These are phyloP conservation scores for Polyergus mexicanus DNA, from an alignment of 1,140 invertebrate genomes.

Conservation along the genomic window DNA sequence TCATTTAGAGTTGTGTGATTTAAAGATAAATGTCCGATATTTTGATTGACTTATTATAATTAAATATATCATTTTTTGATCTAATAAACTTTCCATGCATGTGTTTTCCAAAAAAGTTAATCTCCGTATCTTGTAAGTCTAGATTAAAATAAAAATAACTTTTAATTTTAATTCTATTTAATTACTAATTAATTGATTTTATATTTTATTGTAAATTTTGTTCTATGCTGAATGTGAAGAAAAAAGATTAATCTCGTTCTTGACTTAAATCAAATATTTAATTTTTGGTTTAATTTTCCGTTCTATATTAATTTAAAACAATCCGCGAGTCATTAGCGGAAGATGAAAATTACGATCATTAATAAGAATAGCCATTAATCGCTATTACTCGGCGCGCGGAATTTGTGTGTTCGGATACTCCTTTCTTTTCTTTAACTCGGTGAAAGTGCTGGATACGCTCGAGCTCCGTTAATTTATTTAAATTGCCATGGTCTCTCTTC, in stretches of 20 bases:
- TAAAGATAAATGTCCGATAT: conserved; percentile 18
- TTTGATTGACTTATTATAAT: conserved; percentile 19
- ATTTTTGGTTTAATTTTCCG: conserved; percentile 4
- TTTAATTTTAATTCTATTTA: neutral
- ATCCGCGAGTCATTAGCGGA: conserved; percentile 32
- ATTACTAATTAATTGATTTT: neutral
- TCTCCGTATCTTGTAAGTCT: too few relatives aligned
- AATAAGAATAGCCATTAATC: conserved; percentile 81
- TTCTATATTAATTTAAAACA: conserved; percentile 28
- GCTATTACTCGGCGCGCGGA: conserved; percentile 81
- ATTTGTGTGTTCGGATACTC: conserved; percentile 76
- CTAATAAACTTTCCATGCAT: neutral
- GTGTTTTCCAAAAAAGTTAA: neutral
- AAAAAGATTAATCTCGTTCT: neutral
- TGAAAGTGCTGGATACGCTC: conserved; percentile 65
- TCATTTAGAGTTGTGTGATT: conserved; percentile 64
- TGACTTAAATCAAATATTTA: neutral
- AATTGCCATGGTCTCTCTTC: conserved; percentile 78
- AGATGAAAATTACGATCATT: conserved; percentile 71
- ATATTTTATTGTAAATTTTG: neutral
- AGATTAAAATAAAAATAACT: too few relatives aligned
- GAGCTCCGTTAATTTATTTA: conserved; percentile 84
- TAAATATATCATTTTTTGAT: neutral
- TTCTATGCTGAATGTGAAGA: neutral
- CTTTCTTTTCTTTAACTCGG: conserved; percentile 33